Percentiles rank a stretch among this genome's conserved stretches.
Conservation (phyloP, 2,113 vertebrate genomes). For the Mus musculus region GRCm39 chr13:100156001-100156500, state of each 20-base stretch:
- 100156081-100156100: constrained; percentile 70
- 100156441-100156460: constrained; percentile 59
- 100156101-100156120: constrained; percentile 80
- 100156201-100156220: constrained; percentile 84
- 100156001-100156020: constrained; percentile 73
- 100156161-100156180: constrained; percentile 77
- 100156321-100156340: constrained; percentile 47
- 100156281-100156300: constrained; percentile 73
- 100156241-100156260: constrained; percentile 77
- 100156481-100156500: constrained; percentile 68
- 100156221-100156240: constrained; percentile 66
- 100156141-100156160: constrained; percentile 75
- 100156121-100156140: constrained; percentile 81
- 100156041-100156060: constrained; percentile 65
- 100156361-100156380: neutral
- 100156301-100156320: constrained; percentile 72
- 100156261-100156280: constrained; percentile 70
- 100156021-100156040: constrained; percentile 67
- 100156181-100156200: constrained; percentile 71
- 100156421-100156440: constrained; percentile 77
- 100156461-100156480: constrained; percentile 72
- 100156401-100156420: constrained; percentile 80
- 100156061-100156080: constrained; percentile 60
- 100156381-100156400: neutral
- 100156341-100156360: constrained; percentile 23